Conservation (phyloP, 2,113 vertebrate species). For the Rattus rattus region DNA sequence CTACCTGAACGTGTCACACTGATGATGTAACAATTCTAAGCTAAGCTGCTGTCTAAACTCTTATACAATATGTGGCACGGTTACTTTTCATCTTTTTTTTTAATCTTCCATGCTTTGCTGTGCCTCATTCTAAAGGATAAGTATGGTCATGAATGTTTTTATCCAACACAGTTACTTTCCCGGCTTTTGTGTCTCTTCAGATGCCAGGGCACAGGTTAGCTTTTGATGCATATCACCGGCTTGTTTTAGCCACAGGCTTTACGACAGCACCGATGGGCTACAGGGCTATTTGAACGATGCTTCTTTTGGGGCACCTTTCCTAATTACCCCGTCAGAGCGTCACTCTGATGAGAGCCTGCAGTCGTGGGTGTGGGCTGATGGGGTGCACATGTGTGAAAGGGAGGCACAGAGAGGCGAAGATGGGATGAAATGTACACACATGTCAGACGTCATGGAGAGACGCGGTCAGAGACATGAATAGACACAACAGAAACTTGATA, state of each 20-base stretch:
- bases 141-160: neutral
- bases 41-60: neutral
- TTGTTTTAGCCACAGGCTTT: neutral
- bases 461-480: neutral
- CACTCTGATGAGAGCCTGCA: neutral
- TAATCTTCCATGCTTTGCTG: neutral
- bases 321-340: neutral
- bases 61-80: neutral
- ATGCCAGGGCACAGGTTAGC: neutral
- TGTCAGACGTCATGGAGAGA: neutral
- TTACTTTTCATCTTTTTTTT: neutral
- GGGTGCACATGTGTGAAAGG: too few species aligned
- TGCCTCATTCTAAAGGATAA: neutral
- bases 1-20: neutral
- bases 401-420: neutral
- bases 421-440: neutral
- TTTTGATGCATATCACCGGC: neutral
- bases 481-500: neutral
- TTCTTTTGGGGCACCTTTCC: neutral
- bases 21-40: neutral
- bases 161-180: neutral
- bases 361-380: neutral
- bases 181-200: neutral
- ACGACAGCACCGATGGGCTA: neutral
- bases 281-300: neutral